phyloP scores from a whole-genome alignment of 2,888 invertebrate genomes.

The Synanthedon tipuliformis region DNA sequence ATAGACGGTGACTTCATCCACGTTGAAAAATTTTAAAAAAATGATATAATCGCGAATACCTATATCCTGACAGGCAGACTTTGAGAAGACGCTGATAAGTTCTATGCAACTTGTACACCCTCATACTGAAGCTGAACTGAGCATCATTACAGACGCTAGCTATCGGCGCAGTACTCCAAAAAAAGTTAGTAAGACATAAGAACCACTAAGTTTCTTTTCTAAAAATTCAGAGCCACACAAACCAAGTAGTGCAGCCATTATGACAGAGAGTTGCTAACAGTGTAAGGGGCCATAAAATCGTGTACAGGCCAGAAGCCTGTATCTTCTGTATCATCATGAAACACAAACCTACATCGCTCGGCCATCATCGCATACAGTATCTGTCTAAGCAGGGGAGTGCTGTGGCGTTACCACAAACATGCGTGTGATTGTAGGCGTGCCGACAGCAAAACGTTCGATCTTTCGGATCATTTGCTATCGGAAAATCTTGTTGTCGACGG shows the following conservation, averaged over 20 bases:
- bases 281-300: conserved; percentile 25
- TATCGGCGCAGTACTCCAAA: background rate
- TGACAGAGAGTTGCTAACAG: conserved; percentile 33
- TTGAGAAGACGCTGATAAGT: no score
- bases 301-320: conserved; percentile 28
- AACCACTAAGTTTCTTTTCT: conserved; percentile 23
- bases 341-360: conserved; percentile 1
- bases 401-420: no score
- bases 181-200: background rate
- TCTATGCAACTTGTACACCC: background rate
- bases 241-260: conserved; percentile 29
- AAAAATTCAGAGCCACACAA: conserved; percentile 22
- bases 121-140: background rate
- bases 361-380: no score
- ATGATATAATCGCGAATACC: no score
- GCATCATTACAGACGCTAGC: background rate
- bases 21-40: no score
- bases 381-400: no score
- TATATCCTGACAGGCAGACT: no score
- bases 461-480: no score
- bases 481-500: no score
- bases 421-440: no score
- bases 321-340: conserved; percentile 14
- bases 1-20: no score
- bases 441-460: no score